Conservation (phyloP, 2,113 vertebrate genomes). For the Ciconia maguari region DNA sequence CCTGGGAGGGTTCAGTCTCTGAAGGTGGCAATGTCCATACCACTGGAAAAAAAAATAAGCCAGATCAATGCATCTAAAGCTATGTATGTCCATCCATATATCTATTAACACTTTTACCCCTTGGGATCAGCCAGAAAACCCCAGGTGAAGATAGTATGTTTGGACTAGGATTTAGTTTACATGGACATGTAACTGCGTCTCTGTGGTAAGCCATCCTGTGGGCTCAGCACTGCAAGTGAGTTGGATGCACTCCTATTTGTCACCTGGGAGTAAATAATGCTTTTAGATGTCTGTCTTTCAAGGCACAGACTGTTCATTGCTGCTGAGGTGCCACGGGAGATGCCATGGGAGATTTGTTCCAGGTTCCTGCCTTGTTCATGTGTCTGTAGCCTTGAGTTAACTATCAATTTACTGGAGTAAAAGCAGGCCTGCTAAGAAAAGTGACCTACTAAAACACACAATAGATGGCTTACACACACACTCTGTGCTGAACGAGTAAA, state of each 20-base stretch:
- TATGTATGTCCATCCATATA: background rate
- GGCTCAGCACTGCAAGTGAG: background rate
- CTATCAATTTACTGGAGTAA: background rate
- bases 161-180: background rate
- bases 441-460: background rate
- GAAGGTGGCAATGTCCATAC: background rate
- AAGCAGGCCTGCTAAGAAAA: background rate
- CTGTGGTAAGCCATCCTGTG: background rate
- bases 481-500: background rate
- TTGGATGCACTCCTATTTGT: background rate
- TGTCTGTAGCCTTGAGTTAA: background rate
- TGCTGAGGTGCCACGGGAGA: background rate
- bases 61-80: background rate
- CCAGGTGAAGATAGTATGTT: background rate
- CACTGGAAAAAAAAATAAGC: rapidly evolving
- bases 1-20: background rate
- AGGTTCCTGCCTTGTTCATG: background rate
- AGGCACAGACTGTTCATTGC: background rate
- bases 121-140: background rate
- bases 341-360: background rate
- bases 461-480: background rate
- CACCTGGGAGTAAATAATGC: background rate
- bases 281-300: background rate
- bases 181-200: background rate
- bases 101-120: background rate